These are phyloP conservation scores for Limosa lapponica DNA, from an alignment of 2,797 vertebrate species.

Conservation along the genomic window DNA sequence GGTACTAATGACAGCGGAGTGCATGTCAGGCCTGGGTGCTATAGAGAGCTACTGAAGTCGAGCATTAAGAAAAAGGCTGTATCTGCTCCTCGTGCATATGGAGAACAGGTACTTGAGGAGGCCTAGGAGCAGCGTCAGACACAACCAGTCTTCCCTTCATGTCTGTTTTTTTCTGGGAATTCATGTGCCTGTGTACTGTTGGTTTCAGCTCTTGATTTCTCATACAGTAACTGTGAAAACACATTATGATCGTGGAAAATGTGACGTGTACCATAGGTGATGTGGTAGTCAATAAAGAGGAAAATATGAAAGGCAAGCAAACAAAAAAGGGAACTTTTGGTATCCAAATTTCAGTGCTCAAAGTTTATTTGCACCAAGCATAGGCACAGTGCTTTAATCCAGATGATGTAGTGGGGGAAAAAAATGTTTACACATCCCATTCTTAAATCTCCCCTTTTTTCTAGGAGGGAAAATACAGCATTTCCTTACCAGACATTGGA, in stretches of 20 bases:
- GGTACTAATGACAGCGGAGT: not conserved
- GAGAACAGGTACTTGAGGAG: not conserved
- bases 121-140: not conserved
- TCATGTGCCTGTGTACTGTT: not conserved
- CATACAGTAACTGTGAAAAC: not conserved
- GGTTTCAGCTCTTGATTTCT: not conserved
- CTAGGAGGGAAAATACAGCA: not conserved
- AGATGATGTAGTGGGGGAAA: too few relatives aligned
- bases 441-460: not conserved
- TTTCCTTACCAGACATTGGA: not conserved
- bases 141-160: not conserved
- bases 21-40: not conserved
- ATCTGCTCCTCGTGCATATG: not conserved
- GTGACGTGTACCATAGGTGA: rapidly evolving
- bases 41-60: not conserved
- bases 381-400: not conserved
- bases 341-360: not conserved
- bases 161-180: not conserved
- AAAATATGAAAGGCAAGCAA: not conserved
- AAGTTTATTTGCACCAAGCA: not conserved
- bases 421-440: not conserved
- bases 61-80: not conserved
- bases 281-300: not conserved
- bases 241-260: rapidly evolving
- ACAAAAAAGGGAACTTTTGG: not conserved